Evolutionary conservation across 2,113 vertebrate species (phyloP).

Genomic region (Natator depressus): DNA sequence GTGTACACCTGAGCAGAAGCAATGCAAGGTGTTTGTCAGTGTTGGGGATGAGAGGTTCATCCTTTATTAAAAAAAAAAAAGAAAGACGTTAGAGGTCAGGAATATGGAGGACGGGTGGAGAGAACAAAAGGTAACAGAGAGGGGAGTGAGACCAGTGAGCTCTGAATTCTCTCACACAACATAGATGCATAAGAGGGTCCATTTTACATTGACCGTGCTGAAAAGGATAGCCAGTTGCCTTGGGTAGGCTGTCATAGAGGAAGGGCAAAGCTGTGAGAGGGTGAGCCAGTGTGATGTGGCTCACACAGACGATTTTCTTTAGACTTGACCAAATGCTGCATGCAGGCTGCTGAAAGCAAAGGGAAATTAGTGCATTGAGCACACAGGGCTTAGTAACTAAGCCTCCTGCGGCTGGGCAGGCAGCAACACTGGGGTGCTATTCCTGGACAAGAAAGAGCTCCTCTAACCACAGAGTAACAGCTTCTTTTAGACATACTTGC

Average conservation of each 20-base stretch:
- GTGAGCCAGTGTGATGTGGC: neutral
- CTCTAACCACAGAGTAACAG: neutral
- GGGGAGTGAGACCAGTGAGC: rapidly evolving
- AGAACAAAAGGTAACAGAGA: rapidly evolving
- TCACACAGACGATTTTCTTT: neutral
- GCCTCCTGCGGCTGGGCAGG: neutral
- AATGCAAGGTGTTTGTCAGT: neutral
- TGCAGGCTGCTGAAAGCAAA: neutral
- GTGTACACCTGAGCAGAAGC: neutral
- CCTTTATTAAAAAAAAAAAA: neutral
- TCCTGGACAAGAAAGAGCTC: neutral
- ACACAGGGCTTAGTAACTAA: too few species aligned
- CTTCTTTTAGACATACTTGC: neutral
- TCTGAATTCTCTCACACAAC: neutral
- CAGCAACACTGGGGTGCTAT: too few species aligned
- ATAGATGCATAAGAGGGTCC: neutral
- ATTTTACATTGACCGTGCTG: rapidly evolving
- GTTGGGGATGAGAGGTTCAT: neutral
- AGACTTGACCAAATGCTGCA: neutral
- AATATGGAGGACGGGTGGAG: neutral
- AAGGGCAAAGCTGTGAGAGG: neutral
- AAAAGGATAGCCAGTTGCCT: neutral
- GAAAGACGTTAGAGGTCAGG: neutral
- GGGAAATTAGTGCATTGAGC: neutral
- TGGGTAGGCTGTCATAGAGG: neutral